Evolutionary conservation across 2,888 invertebrate species (phyloP).

Genomic region (Azorinus chamasolen): DNA sequence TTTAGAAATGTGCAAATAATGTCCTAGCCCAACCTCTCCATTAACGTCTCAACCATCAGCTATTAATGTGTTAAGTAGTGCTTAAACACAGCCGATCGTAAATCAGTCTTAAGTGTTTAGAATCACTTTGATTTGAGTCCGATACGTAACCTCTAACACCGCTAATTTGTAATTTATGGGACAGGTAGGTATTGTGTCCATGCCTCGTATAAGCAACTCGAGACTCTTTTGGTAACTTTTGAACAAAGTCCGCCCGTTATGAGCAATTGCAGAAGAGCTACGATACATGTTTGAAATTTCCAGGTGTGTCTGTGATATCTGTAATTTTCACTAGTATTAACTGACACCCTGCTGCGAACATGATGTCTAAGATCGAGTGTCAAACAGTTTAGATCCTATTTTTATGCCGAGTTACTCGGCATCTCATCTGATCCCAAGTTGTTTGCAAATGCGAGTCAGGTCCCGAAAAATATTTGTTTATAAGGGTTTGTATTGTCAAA

Average conservation of each 20-base stretch:
- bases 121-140: slow-evolving; percentile 30
- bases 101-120: slow-evolving; percentile 38
- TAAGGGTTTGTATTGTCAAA: too few species aligned
- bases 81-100: slow-evolving; percentile 38
- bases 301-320: too few species aligned
- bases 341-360: too few species aligned
- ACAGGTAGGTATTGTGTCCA: slow-evolving; percentile 1
- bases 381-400: too few species aligned
- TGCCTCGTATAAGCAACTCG: slow-evolving; percentile 1
- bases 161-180: slow-evolving; percentile 39
- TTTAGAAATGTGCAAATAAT: background rate
- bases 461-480: too few species aligned
- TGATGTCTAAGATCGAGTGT: too few species aligned
- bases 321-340: too few species aligned
- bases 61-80: slow-evolving; percentile 43
- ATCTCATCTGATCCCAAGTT: too few species aligned
- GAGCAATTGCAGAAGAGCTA: too few species aligned
- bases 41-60: background rate
- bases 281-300: too few species aligned
- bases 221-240: background rate
- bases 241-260: background rate
- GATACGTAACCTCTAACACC: slow-evolving; percentile 20
- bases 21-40: slow-evolving; percentile 2
- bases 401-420: too few species aligned
- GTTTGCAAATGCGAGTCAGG: too few species aligned